Base-by-base conservation (phyloP, 2,113 vertebrate species). In the Cheirogaleus medius region DNA sequence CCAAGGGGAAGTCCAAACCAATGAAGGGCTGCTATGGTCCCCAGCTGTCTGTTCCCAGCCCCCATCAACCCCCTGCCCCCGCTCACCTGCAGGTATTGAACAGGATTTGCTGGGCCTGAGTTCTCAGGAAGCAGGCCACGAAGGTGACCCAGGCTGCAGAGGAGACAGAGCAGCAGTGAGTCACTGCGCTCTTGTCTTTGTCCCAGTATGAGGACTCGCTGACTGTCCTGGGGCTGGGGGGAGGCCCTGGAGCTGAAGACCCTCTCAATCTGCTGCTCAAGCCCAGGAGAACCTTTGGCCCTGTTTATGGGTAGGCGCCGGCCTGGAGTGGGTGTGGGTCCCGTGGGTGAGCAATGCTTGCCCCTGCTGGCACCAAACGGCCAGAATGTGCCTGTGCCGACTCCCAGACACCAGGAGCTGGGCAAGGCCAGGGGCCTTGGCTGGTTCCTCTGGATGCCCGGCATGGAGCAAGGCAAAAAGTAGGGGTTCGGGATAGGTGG, bases 91-190 rank as follows among this genome's bases (percentile, higher is more conserved):
- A 92, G 23, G 37, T 95, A 69, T 84, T 96, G 76, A 96, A 95
- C 21, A 97, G 92, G 6, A 95, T 23, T 15, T 84, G 90, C 34
- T 96, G 93, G 58, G 23, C 63, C 74, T 93, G 96, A 34, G 96
- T 98, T 52, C 97, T 97, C 74, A 98, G 94, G 83, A 95, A 97
- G 74, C 87, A 97, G 76, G 93, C 97, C 87, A 97, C 25, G 68
- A 25, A 87, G 87, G 83, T 95, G 91, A 97, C 27, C 98, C 97
- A 98, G 74, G 98, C 98, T 98, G 91, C 5, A 8, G 60, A 39
- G 68, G 47, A 95, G 44, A 93, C 42, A 80, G 49, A 27, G 87
- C 13, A 37, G 29, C 42, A 25, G 25, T 37, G 66, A 85, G 47
- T 2, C 27, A 17, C 23, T 25, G 32, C 6, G 7, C 1, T 9